Evolutionary conservation across 2,797 vertebrate species (phyloP).

Genomic region (Cossypha niveicapilla): DNA sequence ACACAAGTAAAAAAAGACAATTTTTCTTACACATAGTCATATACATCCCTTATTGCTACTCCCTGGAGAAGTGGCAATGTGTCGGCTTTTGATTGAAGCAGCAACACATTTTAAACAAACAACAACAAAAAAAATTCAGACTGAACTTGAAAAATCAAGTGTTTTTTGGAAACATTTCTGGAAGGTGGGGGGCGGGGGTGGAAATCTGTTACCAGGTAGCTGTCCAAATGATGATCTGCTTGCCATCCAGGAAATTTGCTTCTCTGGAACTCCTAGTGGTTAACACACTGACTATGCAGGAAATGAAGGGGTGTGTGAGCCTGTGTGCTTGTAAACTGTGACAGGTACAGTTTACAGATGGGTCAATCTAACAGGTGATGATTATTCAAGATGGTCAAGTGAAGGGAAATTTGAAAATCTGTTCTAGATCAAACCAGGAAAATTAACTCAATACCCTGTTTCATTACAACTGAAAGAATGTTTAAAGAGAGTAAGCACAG

Average conservation of each 20-base stretch:
- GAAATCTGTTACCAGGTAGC: not conserved
- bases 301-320: accelerated
- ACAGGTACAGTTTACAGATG: not conserved
- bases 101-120: not conserved
- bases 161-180: not conserved
- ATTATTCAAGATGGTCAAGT: not conserved
- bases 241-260: not conserved
- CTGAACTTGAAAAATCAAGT: not conserved
- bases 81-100: not conserved
- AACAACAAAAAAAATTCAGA: not conserved
- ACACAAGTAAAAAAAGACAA: not conserved
- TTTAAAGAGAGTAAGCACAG: not conserved
- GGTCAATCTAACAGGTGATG: not conserved
- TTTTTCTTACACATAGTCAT: not conserved
- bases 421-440: not conserved
- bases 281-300: not conserved
- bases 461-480: not conserved
- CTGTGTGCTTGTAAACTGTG: not conserved
- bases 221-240: not conserved
- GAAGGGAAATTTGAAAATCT: not conserved
- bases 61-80: not conserved
- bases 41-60: not conserved
- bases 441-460: not conserved
- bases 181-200: accelerated
- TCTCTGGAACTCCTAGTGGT: not conserved